A percentile compares a stretch with the other conserved stretches of the same genome.
Conservation (phyloP, 1,140 invertebrate genomes). For the Lepidurus packardi region DNA sequence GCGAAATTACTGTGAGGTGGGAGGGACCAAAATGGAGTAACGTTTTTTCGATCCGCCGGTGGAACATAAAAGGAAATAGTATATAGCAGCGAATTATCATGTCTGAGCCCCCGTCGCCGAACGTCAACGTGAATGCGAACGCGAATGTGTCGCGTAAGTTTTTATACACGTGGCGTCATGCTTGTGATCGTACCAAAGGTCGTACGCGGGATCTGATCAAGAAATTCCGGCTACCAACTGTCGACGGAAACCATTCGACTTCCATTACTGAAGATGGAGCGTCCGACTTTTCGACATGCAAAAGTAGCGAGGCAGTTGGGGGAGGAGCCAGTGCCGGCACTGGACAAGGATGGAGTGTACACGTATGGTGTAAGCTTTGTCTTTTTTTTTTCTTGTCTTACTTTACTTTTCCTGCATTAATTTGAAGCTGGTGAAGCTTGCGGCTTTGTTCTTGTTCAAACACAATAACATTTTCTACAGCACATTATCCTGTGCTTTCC, state of each 20-base stretch:
- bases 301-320: background rate
- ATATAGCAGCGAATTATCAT: background rate
- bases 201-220: slow-evolving; percentile 61
- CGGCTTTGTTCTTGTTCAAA: too few relatives aligned
- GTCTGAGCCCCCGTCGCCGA: background rate
- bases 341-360: slow-evolving; percentile 56
- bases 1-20: too few relatives aligned
- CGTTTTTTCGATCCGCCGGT: background rate
- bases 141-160: slow-evolving; percentile 50
- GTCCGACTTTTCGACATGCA: background rate
- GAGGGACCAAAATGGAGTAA: too few relatives aligned
- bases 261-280: background rate
- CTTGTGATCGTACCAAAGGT: slow-evolving; percentile 62
- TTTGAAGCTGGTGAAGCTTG: too few relatives aligned
- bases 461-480: too few relatives aligned
- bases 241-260: slow-evolving; percentile 10
- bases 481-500: too few relatives aligned
- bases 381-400: slow-evolving; percentile 23
- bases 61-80: background rate
- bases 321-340: background rate
- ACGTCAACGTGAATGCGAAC: slow-evolving; percentile 42
- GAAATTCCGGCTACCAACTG: slow-evolving; percentile 53
- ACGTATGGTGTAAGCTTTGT: slow-evolving; percentile 60
- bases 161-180: slow-evolving; percentile 60
- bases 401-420: too few relatives aligned